Evolutionary conservation across 1,140 invertebrate genomes (phyloP).

Genomic region (Lamellibrachia luymesi): DNA sequence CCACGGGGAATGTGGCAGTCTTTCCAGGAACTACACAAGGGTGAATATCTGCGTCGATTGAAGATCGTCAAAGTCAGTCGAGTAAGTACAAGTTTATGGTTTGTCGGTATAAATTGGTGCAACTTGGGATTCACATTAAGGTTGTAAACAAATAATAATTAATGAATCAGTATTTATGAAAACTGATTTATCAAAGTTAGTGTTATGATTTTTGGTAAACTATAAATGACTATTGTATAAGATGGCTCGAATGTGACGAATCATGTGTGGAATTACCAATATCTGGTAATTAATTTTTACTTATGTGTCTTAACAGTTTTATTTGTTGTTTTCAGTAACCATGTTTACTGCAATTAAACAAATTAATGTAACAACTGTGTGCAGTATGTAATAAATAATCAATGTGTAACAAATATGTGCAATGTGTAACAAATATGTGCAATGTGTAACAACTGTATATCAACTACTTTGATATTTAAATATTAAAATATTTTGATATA

Average conservation of each 20-base stretch:
- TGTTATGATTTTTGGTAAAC: neutral
- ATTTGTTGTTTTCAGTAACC: neutral
- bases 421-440: too few species aligned
- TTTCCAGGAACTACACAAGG: constrained; percentile 19
- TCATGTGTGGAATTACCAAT: neutral
- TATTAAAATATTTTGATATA: too few species aligned
- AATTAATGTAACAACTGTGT: too few species aligned
- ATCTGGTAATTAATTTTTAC: neutral
- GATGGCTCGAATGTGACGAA: neutral
- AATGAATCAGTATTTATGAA: neutral
- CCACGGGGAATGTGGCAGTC: constrained; percentile 21
- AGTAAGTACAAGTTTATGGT: constrained; percentile 16
- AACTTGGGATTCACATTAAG: neutral
- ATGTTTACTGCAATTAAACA: too few species aligned
- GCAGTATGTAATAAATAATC: too few species aligned
- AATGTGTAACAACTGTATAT: too few species aligned
- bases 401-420: too few species aligned
- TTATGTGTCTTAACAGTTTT: neutral
- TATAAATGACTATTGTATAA: neutral
- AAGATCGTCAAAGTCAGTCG: constrained; percentile 25
- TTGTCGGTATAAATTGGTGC: neutral
- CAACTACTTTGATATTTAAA: too few species aligned
- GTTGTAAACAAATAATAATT: neutral
- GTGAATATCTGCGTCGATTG: constrained; percentile 20
- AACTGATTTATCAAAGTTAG: neutral